Evolutionary conservation across 2,113 vertebrate genomes (phyloP).

Genomic region (Abramis brama): DNA sequence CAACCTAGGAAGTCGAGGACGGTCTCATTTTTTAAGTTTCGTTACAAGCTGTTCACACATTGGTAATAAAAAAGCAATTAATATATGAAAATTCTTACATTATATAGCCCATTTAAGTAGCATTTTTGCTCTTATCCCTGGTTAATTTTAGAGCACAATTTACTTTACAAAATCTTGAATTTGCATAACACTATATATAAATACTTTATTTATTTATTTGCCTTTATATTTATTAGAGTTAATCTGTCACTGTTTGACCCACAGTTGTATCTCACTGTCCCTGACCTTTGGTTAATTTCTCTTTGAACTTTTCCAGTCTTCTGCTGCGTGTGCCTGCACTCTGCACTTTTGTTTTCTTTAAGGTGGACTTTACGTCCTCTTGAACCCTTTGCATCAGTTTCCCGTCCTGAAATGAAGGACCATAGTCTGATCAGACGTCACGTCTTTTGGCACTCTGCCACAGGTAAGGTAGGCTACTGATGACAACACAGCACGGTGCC

Average conservation of each 20-base stretch:
- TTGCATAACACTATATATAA: neutral
- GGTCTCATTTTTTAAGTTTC: too few relatives aligned
- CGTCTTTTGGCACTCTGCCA: slow-evolving; percentile 49
- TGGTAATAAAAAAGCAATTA: too few relatives aligned
- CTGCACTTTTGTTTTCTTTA: neutral
- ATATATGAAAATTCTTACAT: too few relatives aligned
- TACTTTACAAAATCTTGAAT: neutral
- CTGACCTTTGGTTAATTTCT: slow-evolving; percentile 6
- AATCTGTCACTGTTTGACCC: neutral
- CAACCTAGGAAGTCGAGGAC: too few relatives aligned
- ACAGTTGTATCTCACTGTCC: neutral
- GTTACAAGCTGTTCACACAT: too few relatives aligned
- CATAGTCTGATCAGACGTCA: slow-evolving; percentile 58
- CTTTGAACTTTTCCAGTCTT: neutral
- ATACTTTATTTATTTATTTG: neutral
- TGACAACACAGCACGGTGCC: slow-evolving; percentile 36
- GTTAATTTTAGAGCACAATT: neutral
- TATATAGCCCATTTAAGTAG: too few relatives aligned
- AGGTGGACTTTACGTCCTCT: neutral
- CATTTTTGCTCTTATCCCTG: neutral
- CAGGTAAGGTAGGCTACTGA: slow-evolving; percentile 11
- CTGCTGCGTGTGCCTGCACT: neutral
- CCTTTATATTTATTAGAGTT: neutral
- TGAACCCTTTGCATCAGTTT: slow-evolving; percentile 1
- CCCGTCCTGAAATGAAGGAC: slow-evolving; percentile 43